Conservation (phyloP, 2,888 invertebrate species). For the Pediacus dermestoides region DNA sequence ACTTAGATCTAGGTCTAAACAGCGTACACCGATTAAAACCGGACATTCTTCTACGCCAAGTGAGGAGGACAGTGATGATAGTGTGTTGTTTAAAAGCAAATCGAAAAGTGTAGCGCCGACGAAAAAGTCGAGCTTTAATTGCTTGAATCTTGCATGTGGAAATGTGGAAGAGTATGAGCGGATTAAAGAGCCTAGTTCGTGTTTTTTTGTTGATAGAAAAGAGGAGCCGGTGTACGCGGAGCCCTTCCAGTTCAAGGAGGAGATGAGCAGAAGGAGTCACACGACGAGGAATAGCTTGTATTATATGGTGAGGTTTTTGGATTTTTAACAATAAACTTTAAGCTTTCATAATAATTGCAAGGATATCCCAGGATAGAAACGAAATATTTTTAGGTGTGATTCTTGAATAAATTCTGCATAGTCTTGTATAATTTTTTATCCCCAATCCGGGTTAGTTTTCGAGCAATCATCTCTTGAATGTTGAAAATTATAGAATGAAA, state of each 20-base stretch:
- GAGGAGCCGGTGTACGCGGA: slow-evolving; percentile 64
- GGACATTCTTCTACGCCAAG: slow-evolving; percentile 36
- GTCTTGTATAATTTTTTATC: no score
- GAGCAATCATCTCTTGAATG: no score
- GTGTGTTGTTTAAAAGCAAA: slow-evolving; percentile 36
- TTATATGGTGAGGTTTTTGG: slow-evolving; percentile 52
- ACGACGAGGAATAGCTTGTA: slow-evolving; percentile 45
- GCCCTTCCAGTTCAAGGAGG: slow-evolving; percentile 49
- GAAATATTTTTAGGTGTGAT: no score
- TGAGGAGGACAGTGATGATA: slow-evolving; percentile 45
- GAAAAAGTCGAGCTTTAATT: slow-evolving; percentile 40
- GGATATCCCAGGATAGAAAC: no score
- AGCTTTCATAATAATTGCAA: no score
- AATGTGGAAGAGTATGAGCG: slow-evolving; percentile 39
- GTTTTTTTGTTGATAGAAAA: slow-evolving; percentile 42
- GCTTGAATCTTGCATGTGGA: slow-evolving; percentile 45
- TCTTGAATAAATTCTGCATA: no score
- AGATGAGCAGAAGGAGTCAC: slow-evolving; percentile 21
- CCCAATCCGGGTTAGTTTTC: no score
- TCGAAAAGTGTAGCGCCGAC: slow-evolving; percentile 28
- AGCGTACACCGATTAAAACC: slow-evolving; percentile 30
- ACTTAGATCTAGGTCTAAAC: slow-evolving; percentile 34
- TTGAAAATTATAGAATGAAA: no score
- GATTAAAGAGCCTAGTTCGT: slow-evolving; percentile 41
- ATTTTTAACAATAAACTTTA: no score